Percentiles rank a stretch among this genome's conserved stretches.
Conservation (phyloP, 1,140 invertebrate genomes). For the Solenopsis invicta region DNA sequence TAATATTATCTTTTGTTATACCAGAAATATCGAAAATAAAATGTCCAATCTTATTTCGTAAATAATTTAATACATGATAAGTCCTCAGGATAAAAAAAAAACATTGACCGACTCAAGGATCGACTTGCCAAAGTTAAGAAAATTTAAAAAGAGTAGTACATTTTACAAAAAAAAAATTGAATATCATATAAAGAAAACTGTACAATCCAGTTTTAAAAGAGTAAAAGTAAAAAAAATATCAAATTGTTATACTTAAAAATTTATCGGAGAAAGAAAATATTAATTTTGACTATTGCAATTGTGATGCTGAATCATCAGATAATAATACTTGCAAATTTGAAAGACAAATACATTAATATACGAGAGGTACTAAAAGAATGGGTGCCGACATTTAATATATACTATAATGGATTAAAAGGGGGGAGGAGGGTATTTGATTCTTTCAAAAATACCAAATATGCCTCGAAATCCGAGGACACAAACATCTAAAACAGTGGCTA, state of each 20-base stretch:
- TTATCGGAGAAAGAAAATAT: background rate
- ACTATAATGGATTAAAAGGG: conserved; percentile 13
- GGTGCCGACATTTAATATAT: conserved; percentile 27
- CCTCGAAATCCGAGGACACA: conserved; percentile 20
- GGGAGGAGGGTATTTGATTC: background rate
- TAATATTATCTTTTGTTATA: too few relatives aligned
- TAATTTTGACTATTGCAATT: conserved; percentile 5
- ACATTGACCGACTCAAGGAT: background rate
- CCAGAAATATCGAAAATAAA: too few relatives aligned
- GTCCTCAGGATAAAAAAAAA: background rate
- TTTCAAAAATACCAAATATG: conserved; percentile 21
- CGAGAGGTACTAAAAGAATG: conserved; percentile 27
- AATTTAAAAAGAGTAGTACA: conserved; percentile 1
- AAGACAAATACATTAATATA: background rate
- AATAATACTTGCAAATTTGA: background rate
- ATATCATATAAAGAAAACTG: background rate
- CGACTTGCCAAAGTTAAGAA: conserved; percentile 3
- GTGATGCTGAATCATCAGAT: conserved; percentile 3
- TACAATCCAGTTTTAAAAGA: conserved; percentile 2
- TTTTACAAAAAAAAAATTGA: conserved; percentile 18
- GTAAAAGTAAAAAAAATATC: too few relatives aligned
- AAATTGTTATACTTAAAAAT: too few relatives aligned
- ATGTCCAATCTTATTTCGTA: too few relatives aligned
- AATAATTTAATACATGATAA: background rate
- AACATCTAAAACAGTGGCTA: conserved; percentile 12